These are phyloP conservation scores for Nomada fucata DNA, from an alignment of 2,888 invertebrate species.

Conservation along the genomic window DNA sequence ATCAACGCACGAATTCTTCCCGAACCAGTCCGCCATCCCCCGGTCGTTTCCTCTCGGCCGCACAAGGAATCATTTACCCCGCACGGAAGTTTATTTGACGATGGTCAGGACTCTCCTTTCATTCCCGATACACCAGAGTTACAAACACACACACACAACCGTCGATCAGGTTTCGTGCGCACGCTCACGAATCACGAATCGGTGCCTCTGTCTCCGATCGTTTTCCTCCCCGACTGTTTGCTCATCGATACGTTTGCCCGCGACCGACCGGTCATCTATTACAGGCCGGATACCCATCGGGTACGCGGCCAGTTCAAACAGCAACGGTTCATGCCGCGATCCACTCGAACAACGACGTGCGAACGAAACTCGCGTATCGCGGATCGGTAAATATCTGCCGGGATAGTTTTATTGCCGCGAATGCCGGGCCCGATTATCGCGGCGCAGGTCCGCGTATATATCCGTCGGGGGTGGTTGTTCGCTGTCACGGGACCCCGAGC, in stretches of 20 bases:
- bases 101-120: not conserved
- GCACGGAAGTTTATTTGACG: not conserved
- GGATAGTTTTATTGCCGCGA: conserved; percentile 40
- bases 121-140: not conserved
- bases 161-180: too few species aligned
- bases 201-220: not conserved
- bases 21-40: not conserved
- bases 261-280: conserved; percentile 33
- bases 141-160: not conserved
- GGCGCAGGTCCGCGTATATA: conserved; percentile 1
- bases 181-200: conserved; percentile 11
- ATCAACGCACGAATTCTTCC: conserved; percentile 7
- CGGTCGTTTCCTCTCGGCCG: too few species aligned
- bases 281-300: conserved; percentile 33
- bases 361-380: conserved; percentile 34
- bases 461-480: conserved; percentile 41
- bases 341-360: not conserved
- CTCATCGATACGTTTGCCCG: conserved; percentile 39
- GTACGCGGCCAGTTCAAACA: conserved; percentile 31
- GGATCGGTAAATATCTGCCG: conserved; percentile 43
- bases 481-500: conserved; percentile 12
- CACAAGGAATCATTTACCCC: not conserved
- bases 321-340: not conserved
- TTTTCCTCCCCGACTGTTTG: conserved; percentile 38
- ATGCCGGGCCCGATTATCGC: conserved; percentile 36